These are phyloP conservation scores for Drosophila serrata DNA, from an alignment of 1,140 invertebrate species.

Conservation along the genomic window DNA sequence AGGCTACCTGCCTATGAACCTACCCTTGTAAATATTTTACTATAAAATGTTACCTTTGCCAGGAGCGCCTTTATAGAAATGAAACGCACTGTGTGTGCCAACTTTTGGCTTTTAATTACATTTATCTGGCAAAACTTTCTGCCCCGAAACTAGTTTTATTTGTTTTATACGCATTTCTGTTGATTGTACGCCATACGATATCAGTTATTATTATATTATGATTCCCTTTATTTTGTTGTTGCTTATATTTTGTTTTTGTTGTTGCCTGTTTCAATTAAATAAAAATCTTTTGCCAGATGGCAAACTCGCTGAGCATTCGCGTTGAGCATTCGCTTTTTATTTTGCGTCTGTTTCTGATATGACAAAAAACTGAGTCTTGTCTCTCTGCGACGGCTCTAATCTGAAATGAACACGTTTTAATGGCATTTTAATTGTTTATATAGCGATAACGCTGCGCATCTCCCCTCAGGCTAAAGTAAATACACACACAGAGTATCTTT, in stretches of 20 bases:
- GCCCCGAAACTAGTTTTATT: slow-evolving; percentile 65
- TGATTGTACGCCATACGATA: slow-evolving; percentile 56
- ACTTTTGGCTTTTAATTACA: slow-evolving; percentile 77
- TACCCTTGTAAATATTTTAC: not conserved
- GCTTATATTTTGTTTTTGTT: slow-evolving; percentile 4
- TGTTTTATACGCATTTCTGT: slow-evolving; percentile 46
- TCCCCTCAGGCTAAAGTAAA: slow-evolving; percentile 24
- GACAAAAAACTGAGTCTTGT: slow-evolving; percentile 24
- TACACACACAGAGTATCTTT: slow-evolving; percentile 8
- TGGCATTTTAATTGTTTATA: slow-evolving; percentile 76
- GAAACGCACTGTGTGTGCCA: slow-evolving; percentile 20
- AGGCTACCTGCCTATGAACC: not conserved
- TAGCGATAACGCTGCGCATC: slow-evolving; percentile 73
- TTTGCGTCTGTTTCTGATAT: slow-evolving; percentile 34
- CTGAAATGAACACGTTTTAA: slow-evolving; percentile 75
- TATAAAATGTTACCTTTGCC: not conserved
- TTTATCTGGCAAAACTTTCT: slow-evolving; percentile 74
- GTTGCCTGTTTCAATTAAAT: slow-evolving; percentile 68
- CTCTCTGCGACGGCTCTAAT: slow-evolving; percentile 47
- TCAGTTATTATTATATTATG: slow-evolving; percentile 67
- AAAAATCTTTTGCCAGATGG: slow-evolving; percentile 53
- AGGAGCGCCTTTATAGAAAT: not conserved
- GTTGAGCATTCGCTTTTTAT: slow-evolving; percentile 15
- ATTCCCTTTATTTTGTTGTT: slow-evolving; percentile 14
- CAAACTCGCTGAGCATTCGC: slow-evolving; percentile 5